Percentiles rank a stretch among this genome's conserved stretches.
phyloP scores from a whole-genome alignment of 2,797 vertebrate species.

The Sebastes taczanowskii region DNA sequence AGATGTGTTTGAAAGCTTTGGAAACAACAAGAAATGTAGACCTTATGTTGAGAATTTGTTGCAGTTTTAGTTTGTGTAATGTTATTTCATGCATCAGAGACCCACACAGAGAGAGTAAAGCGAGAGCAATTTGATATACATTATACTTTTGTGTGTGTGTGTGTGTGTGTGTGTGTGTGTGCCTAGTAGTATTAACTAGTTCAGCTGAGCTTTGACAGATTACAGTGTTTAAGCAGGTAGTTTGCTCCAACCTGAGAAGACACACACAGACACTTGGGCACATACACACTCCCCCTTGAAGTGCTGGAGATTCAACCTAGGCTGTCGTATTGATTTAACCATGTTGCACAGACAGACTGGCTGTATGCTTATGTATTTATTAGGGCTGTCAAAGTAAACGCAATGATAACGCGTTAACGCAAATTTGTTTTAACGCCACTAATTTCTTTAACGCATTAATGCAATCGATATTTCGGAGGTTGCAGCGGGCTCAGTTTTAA shows the following conservation, averaged over 20 bases:
- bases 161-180: neutral
- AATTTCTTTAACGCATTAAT: accelerated
- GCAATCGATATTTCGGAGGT: too few relatives aligned
- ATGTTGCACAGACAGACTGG: neutral
- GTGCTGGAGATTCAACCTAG: conserved; percentile 17
- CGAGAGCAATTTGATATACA: conserved; percentile 3
- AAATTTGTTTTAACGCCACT: too few relatives aligned
- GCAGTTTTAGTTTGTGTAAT: neutral
- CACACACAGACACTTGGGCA: neutral
- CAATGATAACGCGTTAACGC: too few relatives aligned
- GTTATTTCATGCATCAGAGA: conserved; percentile 8
- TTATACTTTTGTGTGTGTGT: neutral
- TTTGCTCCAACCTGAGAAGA: conserved; percentile 1
- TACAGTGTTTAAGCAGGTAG: conserved; percentile 31
- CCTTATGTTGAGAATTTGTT: neutral
- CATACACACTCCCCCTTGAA: neutral
- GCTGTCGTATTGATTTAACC: conserved; percentile 21
- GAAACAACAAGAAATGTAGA: neutral
- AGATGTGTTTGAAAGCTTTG: neutral
- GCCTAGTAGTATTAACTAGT: conserved; percentile 9
- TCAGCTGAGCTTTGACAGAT: conserved; percentile 35
- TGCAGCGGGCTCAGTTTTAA: accelerated
- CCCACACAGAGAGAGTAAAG: neutral
- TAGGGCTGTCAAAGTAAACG: too few relatives aligned
- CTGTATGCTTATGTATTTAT: neutral